Base-by-base conservation (phyloP, 1,140 invertebrate species). In the Drosophila carrolli region DNA sequence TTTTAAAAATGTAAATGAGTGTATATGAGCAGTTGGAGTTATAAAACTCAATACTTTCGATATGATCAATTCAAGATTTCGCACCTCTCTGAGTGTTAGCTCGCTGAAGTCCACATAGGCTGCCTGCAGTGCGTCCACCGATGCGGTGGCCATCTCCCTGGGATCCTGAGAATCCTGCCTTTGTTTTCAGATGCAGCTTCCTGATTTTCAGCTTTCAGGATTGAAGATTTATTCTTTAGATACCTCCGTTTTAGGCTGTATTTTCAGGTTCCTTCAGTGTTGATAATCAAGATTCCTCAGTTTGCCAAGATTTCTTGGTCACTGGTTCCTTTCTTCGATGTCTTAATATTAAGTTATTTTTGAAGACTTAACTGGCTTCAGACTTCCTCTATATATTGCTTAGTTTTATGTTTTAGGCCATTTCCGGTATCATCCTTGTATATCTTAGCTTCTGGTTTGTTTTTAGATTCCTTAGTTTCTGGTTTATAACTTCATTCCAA, bases 41-140 rank as follows among this genome's bases (percentile, higher is more conserved):
- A 32, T 7, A 32, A 32, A 32, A 32, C 29, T 32, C 1, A 32
- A 32, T 8, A 32, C 6, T 7, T 29, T 32, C 29, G 29, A 32
- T 7, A 32, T 32, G 19, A 47, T 32, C 0, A 32, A 32, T 7
- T 32, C 8, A 8, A 8, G 29, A 32, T 14, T 14, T 3, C 46
- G n/a, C 4, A 85, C 82, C 82, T 85, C 82, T 60, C 58, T 40
- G 10, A 85, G 51, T 35, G 54, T 53, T 32, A 85, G 44, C 55
- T 85, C 82, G 40, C 62, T 78, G 14, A 85, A 85, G 56, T 82
- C 70, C 14, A 85, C 83, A 75, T 63, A 55, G 63, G 48, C 29
- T 44, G 82, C 65, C 53, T 78, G 83, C 61, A 82, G 50, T 50
- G 63, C 75, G 66, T 85, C 78, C 60, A 70, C 58, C 37, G 82